Conservation (phyloP, 2,797 vertebrate genomes). For the Amniataba percoides region DNA sequence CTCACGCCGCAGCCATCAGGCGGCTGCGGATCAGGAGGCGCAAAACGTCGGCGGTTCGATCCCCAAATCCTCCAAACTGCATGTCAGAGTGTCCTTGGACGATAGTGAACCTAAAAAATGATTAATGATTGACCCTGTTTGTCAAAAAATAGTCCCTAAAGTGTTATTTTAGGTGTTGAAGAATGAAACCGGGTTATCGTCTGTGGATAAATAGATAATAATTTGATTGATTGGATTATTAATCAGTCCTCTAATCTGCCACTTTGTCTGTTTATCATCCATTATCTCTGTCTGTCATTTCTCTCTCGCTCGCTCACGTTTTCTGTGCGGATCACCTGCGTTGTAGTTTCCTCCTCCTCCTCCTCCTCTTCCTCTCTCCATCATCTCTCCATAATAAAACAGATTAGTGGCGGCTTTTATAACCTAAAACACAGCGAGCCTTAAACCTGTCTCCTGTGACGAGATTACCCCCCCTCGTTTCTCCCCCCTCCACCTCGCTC, state of each 20-base stretch:
- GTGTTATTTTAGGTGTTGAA: too few relatives aligned
- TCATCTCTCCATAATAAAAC: constrained; percentile 53
- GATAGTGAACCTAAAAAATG: too few relatives aligned
- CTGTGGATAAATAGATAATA: too few relatives aligned
- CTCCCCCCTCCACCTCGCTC: neutral
- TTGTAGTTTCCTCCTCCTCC: neutral
- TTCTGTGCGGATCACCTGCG: neutral
- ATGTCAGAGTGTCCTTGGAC: too few relatives aligned
- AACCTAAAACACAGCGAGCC: constrained; percentile 59
- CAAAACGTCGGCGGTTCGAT: too few relatives aligned
- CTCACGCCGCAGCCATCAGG: too few relatives aligned
- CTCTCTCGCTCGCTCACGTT: neutral
- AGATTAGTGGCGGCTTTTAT: constrained; percentile 66
- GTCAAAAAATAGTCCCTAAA: too few relatives aligned
- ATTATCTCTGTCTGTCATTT: neutral
- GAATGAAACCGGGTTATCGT: too few relatives aligned
- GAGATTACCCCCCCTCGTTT: constrained; percentile 44
- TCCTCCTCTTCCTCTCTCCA: neutral
- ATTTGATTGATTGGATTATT: neutral
- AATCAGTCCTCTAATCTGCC: neutral
- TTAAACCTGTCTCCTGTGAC: constrained; percentile 69
- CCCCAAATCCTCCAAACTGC: too few relatives aligned
- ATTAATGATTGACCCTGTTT: too few relatives aligned
- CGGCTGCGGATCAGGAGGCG: too few relatives aligned
- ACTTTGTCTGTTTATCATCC: too few relatives aligned